Base-by-base conservation (phyloP, 53 echinoderm and acorn worm species). In the Paracentrotus lividus region DNA sequence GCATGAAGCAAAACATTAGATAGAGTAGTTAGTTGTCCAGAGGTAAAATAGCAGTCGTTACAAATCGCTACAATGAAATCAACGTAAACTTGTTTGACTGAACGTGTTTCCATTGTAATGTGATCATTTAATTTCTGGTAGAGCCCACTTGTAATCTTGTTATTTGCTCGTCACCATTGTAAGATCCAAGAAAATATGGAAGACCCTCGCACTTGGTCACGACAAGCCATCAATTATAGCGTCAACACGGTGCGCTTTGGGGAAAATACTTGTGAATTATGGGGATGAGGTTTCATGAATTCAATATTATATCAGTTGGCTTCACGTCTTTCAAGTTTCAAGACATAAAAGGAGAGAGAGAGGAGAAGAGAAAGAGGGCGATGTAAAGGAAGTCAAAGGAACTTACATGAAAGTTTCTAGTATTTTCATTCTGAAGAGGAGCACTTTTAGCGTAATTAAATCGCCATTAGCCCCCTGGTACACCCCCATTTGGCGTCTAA, bases 361-460 rank as follows among this genome's bases (percentile, higher is more conserved):
- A 61, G 89, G 42, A 42, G 26, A 64, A 60, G 13, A 88, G 65
- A 20, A 23, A 56, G 49, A 87, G 56, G 87, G 36, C 55, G 33
- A n/a, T n/a, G n/a, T n/a, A 31, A 16, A 88, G 33, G 57, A 40
- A 60, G 61, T 20, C 13, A 64, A 88, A 42, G 42, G 31, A n/a
- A n/a, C n/a, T n/a, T n/a, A n/a, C n/a, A n/a, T n/a, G 72, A 90
- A 90, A 78, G 57, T 92, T 77, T 78, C 56, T 20, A 78, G 42
- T 78, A 90, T 90, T 90, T 90, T 90, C 90, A 69, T 90, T 54
- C 44, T 92, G 81, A 78, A 57, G 77, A 92, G 54, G 92, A 92
- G 60, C 78, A 92, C 92, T 92, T 92, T 92, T 92, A 92, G 92
- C 92, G 92, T 92, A 92, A 92, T 92, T 92, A 92, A 92, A 92